A percentile compares a stretch with the other conserved stretches of the same genome.
Evolutionary conservation across 2,888 invertebrate genomes (phyloP).

Genomic region (Noctua pronuba): DNA sequence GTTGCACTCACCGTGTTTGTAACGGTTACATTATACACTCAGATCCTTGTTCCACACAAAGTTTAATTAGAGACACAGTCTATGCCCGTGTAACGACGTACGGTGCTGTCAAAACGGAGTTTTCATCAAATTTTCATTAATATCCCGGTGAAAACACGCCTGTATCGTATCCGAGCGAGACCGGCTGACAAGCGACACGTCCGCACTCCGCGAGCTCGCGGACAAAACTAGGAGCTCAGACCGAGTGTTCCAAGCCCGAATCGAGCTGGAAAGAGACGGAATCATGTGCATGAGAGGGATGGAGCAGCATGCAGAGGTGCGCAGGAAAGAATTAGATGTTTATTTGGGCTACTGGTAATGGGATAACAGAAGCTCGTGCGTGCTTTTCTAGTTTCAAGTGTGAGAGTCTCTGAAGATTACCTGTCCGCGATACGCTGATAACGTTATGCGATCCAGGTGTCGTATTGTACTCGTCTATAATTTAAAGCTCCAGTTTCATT

Average conservation of each 20-base stretch:
- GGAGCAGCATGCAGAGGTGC: conserved; percentile 86
- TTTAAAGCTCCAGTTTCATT: background rate
- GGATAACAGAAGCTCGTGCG: conserved; percentile 85
- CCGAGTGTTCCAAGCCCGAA: conserved; percentile 78
- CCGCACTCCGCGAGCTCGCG: conserved; percentile 78
- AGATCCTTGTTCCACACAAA: conserved; percentile 76
- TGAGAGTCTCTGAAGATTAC: conserved; percentile 63
- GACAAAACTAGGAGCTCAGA: conserved; percentile 84
- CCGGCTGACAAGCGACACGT: conserved; percentile 70
- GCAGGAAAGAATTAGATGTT: conserved; percentile 90
- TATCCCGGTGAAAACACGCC: conserved; percentile 83
- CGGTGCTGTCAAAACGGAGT: conserved; percentile 75
- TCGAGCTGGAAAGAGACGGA: conserved; percentile 77
- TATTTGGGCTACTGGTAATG: conserved; percentile 87
- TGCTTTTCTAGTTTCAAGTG: conserved; percentile 82
- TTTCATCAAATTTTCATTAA: conserved; percentile 85
- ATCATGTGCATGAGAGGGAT: conserved; percentile 74
- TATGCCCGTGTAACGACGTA: conserved; percentile 58
- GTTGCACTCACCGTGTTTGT: conserved; percentile 79
- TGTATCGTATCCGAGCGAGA: conserved; percentile 71
- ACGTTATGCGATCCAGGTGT: conserved; percentile 24
- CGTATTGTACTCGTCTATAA: background rate
- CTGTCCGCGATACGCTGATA: conserved; percentile 37
- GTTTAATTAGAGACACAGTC: conserved; percentile 72
- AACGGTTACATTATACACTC: conserved; percentile 77